Conservation (phyloP, 2,797 vertebrate species). For the Sebastes iracundus region DNA sequence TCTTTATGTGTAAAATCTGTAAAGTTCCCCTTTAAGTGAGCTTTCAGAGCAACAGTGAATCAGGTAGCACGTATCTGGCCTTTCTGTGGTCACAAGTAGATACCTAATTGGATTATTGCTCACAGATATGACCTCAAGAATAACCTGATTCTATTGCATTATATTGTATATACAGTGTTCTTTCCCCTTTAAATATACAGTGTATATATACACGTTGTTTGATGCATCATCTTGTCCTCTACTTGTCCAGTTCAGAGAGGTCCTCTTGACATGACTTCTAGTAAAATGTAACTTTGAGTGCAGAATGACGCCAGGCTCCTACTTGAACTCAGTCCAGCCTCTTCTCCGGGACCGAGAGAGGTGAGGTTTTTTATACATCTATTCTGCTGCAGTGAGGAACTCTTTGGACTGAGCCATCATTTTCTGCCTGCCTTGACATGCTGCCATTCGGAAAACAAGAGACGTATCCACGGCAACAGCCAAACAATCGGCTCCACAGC, state of each 20-base stretch:
- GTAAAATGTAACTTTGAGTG: background rate
- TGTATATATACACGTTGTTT: background rate
- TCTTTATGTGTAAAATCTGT: background rate
- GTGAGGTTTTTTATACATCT: conserved; percentile 1
- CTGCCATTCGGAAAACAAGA: conserved; percentile 74
- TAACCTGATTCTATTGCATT: background rate
- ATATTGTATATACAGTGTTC: background rate
- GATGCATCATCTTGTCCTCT: background rate
- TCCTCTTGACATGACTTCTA: background rate
- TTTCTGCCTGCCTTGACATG: conserved; percentile 76
- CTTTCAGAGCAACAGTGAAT: background rate
- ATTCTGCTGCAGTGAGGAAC: conserved; percentile 38
- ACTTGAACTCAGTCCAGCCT: background rate
- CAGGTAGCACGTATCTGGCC: background rate
- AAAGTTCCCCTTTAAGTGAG: background rate
- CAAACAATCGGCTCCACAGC: conserved; percentile 67
- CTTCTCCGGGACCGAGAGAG: conserved; percentile 11
- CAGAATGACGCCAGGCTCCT: background rate
- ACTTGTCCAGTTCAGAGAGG: background rate
- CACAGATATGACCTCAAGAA: background rate
- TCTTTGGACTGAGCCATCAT: conserved; percentile 55
- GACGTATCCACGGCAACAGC: conserved; percentile 71
- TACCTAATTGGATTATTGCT: background rate
- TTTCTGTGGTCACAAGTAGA: background rate
- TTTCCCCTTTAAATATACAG: background rate